Conservation (phyloP, 2,888 invertebrate genomes). For the Subacronicta megacephala region DNA sequence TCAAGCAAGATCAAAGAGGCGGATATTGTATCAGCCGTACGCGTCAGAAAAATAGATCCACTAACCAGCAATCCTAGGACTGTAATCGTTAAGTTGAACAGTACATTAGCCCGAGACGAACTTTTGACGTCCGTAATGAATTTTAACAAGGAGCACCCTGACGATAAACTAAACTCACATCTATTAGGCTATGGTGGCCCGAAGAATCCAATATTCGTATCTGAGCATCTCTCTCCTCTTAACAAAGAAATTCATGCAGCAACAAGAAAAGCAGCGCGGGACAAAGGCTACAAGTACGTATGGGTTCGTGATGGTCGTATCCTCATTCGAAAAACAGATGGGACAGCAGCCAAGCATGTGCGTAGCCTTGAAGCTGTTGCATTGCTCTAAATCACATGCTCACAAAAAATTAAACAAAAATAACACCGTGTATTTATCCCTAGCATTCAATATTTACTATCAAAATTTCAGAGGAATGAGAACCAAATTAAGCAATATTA, state of each 20-base stretch:
- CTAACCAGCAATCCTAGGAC: background rate
- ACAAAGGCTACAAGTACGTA: constrained; percentile 7
- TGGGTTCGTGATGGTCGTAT: too few relatives aligned
- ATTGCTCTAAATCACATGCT: background rate
- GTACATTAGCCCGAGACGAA: constrained; percentile 1
- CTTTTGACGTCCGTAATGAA: background rate
- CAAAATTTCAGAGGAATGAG: too few relatives aligned
- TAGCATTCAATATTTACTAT: too few relatives aligned
- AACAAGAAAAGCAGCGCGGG: constrained; percentile 8
- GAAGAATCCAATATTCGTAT: constrained; percentile 2
- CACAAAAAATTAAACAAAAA: too few relatives aligned
- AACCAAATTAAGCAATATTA: too few relatives aligned
- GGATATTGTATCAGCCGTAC: background rate
- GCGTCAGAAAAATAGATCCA: background rate
- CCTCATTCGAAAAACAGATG: too few relatives aligned
- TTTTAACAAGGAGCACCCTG: background rate
- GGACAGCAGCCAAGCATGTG: background rate
- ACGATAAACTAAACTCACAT: too few relatives aligned
- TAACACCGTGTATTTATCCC: too few relatives aligned
- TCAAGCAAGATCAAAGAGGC: background rate
- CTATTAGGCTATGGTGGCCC: background rate
- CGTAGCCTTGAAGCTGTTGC: background rate
- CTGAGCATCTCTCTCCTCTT: constrained; percentile 5
- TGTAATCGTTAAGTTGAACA: background rate
- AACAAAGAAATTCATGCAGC: too few relatives aligned